A percentile compares a stretch with the other conserved stretches of the same genome.
Conservation (phyloP, 2,113 vertebrate species). For the Taxidea taxus region DNA sequence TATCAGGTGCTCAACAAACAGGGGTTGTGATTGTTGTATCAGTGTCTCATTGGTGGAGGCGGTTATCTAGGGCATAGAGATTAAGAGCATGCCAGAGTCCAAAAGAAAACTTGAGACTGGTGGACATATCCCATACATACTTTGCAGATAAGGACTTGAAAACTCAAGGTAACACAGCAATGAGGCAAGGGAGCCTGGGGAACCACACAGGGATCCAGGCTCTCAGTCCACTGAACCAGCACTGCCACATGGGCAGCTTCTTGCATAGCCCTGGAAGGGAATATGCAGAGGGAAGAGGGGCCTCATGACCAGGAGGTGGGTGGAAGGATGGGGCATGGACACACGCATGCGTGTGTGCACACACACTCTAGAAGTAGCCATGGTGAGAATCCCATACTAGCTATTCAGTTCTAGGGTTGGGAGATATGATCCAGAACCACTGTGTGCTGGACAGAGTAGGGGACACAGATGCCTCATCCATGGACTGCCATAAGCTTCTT, state of each 20-base stretch:
- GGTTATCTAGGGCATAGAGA: not conserved
- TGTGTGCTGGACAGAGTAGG: too few species aligned
- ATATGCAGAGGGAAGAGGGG: not conserved
- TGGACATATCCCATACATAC: not conserved
- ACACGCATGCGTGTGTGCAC: too few species aligned
- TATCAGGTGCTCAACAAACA: not conserved
- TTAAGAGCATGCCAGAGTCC: not conserved
- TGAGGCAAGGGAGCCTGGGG: not conserved
- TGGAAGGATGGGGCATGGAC: not conserved
- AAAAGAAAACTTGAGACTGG: not conserved
- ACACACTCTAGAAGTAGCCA: not conserved
- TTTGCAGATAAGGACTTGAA: not conserved
- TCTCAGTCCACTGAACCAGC: not conserved
- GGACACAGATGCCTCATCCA: not conserved
- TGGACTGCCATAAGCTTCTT: not conserved
- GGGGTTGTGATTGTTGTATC: not conserved
- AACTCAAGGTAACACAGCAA: not conserved
- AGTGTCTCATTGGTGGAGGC: not conserved
- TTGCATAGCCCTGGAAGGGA: not conserved
- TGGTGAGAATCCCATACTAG: not conserved
- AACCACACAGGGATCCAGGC: not conserved
- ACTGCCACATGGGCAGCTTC: not conserved
- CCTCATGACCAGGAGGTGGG: not conserved
- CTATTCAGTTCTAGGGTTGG: not conserved
- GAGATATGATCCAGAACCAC: not conserved